Evolutionary conservation across 2,888 invertebrate genomes (phyloP), one percentile per base, ranked within the genome.

Genomic region (Leucophenga montana): DNA sequence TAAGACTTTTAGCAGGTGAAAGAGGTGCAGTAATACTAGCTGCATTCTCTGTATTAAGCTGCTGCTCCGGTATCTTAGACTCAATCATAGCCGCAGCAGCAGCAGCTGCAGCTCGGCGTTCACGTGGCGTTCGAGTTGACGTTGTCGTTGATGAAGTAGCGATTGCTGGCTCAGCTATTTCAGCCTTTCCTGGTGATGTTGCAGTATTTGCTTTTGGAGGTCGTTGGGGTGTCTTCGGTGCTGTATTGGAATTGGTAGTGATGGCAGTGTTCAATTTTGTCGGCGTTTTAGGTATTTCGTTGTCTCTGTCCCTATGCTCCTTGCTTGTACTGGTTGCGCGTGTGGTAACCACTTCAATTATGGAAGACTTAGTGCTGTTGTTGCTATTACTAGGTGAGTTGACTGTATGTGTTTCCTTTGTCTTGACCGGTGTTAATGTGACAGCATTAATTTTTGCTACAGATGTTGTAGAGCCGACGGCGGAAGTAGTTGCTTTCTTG

Each of bases 1-100:
- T 79, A n/a, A 81, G 61, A 33, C 75, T 61, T 18, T 39, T 61
- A 8, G n/a, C 18, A 6, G 66, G 53, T n/a, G 39, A 66, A 27
- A 66, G 16, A 16, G 27, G n/a, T 3, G 22, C 48, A 16, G 20
- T 62, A 44, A 39, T 20, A 8, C 1, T 13, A 39, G 62, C 18
- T 64, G 64, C 48, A 64, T 46, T 3, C 48, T 44, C 13, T 44
- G 44, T 20, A 18, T 44, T 44, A 14, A 18, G 4, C 20, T 44
- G 4, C 20, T 44, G 48, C 46, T 61, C 33, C 27, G 39, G 39
- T 39, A 39, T 14, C 61, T 16, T 39, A 39, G 31, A 13, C 3
- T 56, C 67, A 9, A 67, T 16, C 16, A 33, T 31, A 20, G 31
- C 16, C 4, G 27, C 53, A n/a, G 31, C n/a, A 31, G 66, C 14